Evolutionary conservation across 1,140 invertebrate species (phyloP).

Genomic region (Apolygus lucorum): DNA sequence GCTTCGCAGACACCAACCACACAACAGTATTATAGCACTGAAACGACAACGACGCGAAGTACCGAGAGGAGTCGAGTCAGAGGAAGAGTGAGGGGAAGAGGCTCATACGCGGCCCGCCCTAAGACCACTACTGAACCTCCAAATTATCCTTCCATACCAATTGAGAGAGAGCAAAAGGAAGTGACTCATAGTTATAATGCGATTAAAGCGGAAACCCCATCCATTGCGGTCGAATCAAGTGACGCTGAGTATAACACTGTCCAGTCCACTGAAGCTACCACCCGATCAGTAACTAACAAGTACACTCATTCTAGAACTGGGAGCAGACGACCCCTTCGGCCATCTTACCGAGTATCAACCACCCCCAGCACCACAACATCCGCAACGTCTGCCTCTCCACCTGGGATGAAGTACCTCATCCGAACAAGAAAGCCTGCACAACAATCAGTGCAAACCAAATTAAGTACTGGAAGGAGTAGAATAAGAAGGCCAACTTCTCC

Average conservation of each 20-base stretch:
- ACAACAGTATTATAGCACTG: not conserved
- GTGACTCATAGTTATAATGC: not conserved
- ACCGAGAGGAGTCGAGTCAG: constrained; percentile 16
- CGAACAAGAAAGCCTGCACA: constrained; percentile 28
- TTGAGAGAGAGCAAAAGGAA: not conserved
- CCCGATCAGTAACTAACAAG: constrained; percentile 20
- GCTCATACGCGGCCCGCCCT: not conserved
- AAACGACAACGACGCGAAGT: constrained; percentile 1
- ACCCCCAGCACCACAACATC: constrained; percentile 23
- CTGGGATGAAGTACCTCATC: constrained; percentile 28
- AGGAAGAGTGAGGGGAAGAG: constrained; percentile 3
- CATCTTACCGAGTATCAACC: not conserved
- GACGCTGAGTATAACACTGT: not conserved
- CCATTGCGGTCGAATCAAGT: not conserved
- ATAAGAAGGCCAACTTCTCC: constrained; percentile 30
- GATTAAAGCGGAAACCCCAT: not conserved
- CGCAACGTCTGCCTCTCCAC: constrained; percentile 15
- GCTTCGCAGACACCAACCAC: not conserved
- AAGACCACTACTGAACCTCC: constrained; percentile 15
- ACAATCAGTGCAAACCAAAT: constrained; percentile 22
- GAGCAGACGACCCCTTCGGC: constrained; percentile 25
- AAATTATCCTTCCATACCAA: constrained; percentile 10
- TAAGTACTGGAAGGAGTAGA: constrained; percentile 30
- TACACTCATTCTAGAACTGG: constrained; percentile 23
- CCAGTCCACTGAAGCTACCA: constrained; percentile 21